These are phyloP conservation scores for Trichonephila clavipes DNA, from an alignment of 1,140 invertebrate genomes.

Conservation along the genomic window DNA sequence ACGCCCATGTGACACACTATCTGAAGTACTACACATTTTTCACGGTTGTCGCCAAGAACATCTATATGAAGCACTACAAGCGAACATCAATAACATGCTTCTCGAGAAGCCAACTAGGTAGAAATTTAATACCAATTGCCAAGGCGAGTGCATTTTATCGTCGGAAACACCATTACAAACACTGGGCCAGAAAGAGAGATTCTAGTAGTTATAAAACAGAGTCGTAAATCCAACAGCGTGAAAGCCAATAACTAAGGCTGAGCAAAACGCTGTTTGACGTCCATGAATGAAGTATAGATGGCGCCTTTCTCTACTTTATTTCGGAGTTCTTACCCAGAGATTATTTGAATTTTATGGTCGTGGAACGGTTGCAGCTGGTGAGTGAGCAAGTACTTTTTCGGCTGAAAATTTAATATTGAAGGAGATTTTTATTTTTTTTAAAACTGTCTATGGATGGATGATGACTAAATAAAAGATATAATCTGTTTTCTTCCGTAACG, in stretches of 20 bases:
- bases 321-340: background rate
- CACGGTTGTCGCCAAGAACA: background rate
- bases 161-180: conserved; percentile 45
- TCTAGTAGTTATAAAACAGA: conserved; percentile 45
- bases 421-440: background rate
- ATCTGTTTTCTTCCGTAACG: background rate
- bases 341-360: conserved; percentile 34
- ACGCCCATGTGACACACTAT: background rate
- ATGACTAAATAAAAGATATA: background rate
- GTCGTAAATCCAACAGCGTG: conserved; percentile 48
- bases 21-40: background rate
- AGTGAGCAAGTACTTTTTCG: background rate
- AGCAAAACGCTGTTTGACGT: conserved; percentile 4
- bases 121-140: conserved; percentile 34
- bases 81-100: background rate
- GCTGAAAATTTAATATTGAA: background rate
- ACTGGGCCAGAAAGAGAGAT: conserved; percentile 33
- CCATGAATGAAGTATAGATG: conserved; percentile 37
- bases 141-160: conserved; percentile 21
- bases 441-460: background rate
- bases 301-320: conserved; percentile 29
- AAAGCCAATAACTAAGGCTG: conserved; percentile 33
- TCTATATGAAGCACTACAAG: background rate
- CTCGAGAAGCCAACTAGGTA: conserved; percentile 5
- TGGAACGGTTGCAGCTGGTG: background rate